Evolutionary conservation across 2,113 vertebrate species (phyloP).

Genomic region (Perccottus glenii): DNA sequence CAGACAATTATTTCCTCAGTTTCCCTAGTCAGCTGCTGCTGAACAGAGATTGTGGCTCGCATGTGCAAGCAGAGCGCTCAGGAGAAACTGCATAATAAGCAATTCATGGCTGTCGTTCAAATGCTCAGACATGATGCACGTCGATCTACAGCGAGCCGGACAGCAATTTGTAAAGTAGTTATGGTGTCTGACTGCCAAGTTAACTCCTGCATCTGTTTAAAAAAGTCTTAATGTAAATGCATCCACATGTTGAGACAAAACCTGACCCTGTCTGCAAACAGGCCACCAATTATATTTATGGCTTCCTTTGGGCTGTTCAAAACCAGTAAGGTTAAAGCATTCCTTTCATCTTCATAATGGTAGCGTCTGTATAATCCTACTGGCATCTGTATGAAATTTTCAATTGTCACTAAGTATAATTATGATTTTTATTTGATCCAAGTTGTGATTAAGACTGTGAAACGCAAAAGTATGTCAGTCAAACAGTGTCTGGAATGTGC

Average conservation of each 20-base stretch:
- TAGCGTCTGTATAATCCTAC: background rate
- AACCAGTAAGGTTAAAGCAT: background rate
- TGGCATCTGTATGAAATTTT: background rate
- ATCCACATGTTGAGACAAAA: conserved; percentile 47
- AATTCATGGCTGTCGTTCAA: conserved; percentile 60
- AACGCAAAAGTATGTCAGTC: background rate
- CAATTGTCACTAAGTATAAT: background rate
- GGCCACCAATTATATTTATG: conserved; percentile 13
- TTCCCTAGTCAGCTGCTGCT: conserved; percentile 65
- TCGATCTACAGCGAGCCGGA: conserved; percentile 47
- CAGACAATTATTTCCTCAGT: conserved; percentile 70
- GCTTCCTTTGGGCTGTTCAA: conserved; percentile 6
- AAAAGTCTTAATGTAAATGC: conserved; percentile 11
- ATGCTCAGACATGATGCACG: conserved; percentile 55
- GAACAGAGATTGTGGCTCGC: conserved; percentile 57
- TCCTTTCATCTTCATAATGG: conserved; percentile 2
- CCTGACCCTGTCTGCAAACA: conserved; percentile 28
- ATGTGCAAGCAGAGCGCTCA: conserved; percentile 64
- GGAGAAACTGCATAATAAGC: conserved; percentile 69
- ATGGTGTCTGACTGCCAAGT: conserved; percentile 58
- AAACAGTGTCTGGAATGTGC: background rate
- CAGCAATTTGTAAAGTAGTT: conserved; percentile 69
- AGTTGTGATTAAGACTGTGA: background rate
- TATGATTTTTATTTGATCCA: background rate
- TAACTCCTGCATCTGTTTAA: conserved; percentile 13